Evolutionary conservation across 2,888 invertebrate genomes (phyloP), one percentile per base, ranked within the genome.

Genomic region (Drosophila kuntzei): DNA sequence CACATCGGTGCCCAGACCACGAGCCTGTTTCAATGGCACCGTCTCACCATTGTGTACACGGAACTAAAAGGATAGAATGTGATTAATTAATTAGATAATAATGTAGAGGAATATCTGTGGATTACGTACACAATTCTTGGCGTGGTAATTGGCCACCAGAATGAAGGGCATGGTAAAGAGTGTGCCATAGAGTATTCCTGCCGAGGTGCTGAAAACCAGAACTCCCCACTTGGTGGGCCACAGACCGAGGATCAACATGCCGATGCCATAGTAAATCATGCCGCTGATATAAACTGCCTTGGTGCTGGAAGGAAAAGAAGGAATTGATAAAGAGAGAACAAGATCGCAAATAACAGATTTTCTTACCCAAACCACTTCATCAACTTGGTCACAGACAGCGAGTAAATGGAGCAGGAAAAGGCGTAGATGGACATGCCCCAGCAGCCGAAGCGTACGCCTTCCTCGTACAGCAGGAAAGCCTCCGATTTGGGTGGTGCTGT

Each of bases 81-180:
- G 3, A 32, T 18, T 7, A 6, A 18, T n/a, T n/a, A 2, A 12
- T n/a, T 3, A 0, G 6, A 34, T 2, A 11, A n/a, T 18, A 9
- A 18, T 8, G 2, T 16, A 4, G 3, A 7, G 16, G 0, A 20
- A 18, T 3, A 32, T 51, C 0, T 12, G 2, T 6, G 2, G 25
- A 36, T 11, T 63, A 90, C 92, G 87, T 91, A 93, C 92, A 65
- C 90, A 91, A 69, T 91, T 91, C 63, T 92, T 92, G 20, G 92
- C 90, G 75, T 93, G 93, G 72, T 93, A 93, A 66, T 89, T 90
- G 20, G 93, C 92, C 34, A 93, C 87, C 20, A 93, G 59, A 25
- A 93, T 90, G 47, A 91, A 93, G 9, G 93, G 93, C 67, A 93
- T 91, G 18, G 93, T 93, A n/a, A 92, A 93, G 1, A 92, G 80